A percentile compares a stretch with the other conserved stretches of the same genome.
Conservation (phyloP, 1,140 invertebrate genomes). For the Ptiloglossa arizonensis region DNA sequence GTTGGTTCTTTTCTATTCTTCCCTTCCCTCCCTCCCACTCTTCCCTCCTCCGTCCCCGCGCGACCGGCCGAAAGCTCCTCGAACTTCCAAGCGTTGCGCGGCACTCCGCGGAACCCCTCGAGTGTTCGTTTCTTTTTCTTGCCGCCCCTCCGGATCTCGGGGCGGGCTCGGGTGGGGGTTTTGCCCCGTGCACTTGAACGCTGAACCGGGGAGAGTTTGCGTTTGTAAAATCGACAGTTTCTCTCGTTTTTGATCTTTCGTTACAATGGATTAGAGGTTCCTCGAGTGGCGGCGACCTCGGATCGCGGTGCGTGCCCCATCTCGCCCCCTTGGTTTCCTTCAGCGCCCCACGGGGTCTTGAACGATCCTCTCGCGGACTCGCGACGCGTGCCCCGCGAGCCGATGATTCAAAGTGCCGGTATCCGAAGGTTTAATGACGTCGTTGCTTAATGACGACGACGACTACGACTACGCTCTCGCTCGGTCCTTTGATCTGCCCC, state of each 20-base stretch:
- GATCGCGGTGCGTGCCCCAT: background rate
- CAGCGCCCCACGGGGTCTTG: slow-evolving; percentile 9
- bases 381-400: slow-evolving; percentile 53
- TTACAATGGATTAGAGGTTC: slow-evolving; percentile 57
- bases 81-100: slow-evolving; percentile 41
- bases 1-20: slow-evolving; percentile 48
- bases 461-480: too few species aligned
- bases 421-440: slow-evolving; percentile 62
- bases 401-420: slow-evolving; percentile 58
- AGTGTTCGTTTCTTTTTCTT: slow-evolving; percentile 48
- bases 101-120: slow-evolving; percentile 22
- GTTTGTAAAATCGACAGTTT: slow-evolving; percentile 55
- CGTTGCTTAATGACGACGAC: slow-evolving; percentile 62
- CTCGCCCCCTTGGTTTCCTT: too few species aligned
- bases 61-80: slow-evolving; percentile 48
- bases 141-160: background rate
- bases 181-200: slow-evolving; percentile 21
- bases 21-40: too few species aligned
- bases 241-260: slow-evolving; percentile 62
- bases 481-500: slow-evolving; percentile 61
- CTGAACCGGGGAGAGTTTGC: slow-evolving; percentile 22
- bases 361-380: slow-evolving; percentile 28
- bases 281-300: slow-evolving; percentile 18
- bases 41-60: too few species aligned
- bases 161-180: too few species aligned